Evolutionary conservation across 2,797 vertebrate species (phyloP), one percentile per base, ranked within the genome.

Genomic region (Argentina silus): DNA sequence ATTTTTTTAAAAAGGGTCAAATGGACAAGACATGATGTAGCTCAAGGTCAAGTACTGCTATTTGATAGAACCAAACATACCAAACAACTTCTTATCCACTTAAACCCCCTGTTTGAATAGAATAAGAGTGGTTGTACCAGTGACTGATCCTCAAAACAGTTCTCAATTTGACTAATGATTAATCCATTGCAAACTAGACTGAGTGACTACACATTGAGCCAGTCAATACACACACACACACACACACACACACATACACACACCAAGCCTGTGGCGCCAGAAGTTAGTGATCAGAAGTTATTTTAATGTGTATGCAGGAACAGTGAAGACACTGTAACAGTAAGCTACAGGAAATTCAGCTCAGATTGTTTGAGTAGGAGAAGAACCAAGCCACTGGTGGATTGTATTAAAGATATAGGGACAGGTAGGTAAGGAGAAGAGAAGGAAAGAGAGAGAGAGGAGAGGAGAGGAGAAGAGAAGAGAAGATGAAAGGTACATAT

Each of bases 121-220:
- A 36, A 36, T 4, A 47, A 47, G 9, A 9, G 44, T 47, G 44
- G 44, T 9, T 47, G 44, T 47, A 47, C 4, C 4, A 4, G 44
- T 47, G 44, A 47, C 4, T 47, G 4, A 66, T 11, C n/a, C 43
- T n/a, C n/a, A n/a, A n/a, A n/a, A n/a, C n/a, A n/a, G n/a, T 53
- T 15, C 50, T 47, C 36, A 15, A 7, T 0, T 19, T 36, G 23
- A 57, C 85, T 74, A 74, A 81, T 77, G 70, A 78, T 67, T 80
- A 50, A 66, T 0, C 43, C 6, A 62, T 44, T 50, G 66, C 62
- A 69, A 57, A 48, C 43, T 12, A 48, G 12, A n/a, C 27, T 17
- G 10, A 23, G 14, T 14, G 7, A 23, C 36, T 11, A 12, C 59
- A 12, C 67, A 70, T 51, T 10, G 45, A 69, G 51, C 5, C 0